phyloP scores from a whole-genome alignment of 2,113 vertebrate genomes.

The Xenopus borealis region DNA sequence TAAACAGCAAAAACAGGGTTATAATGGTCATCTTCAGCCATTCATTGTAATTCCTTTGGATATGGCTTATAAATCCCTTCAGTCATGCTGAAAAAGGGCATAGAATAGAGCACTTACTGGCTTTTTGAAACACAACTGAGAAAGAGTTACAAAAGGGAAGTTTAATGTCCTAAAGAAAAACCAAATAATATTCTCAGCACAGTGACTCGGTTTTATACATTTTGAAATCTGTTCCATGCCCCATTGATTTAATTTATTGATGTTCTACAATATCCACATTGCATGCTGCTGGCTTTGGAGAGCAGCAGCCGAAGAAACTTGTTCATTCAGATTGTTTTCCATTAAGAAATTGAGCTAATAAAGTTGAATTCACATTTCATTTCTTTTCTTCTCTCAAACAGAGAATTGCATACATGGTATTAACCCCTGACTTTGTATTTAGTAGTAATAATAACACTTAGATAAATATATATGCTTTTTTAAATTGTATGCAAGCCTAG shows the following conservation, averaged over 20 bases:
- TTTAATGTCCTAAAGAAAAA: conserved; percentile 58
- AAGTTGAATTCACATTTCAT: conserved; percentile 29
- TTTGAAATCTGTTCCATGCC: conserved; percentile 59
- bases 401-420: conserved; percentile 18
- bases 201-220: conserved; percentile 53
- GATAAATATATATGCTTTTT: no score
- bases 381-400: conserved; percentile 3
- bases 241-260: conserved; percentile 62
- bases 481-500: conserved; percentile 5
- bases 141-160: conserved; percentile 57
- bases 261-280: conserved; percentile 45
- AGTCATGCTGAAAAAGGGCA: conserved; percentile 62
- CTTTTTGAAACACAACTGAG: conserved; percentile 57
- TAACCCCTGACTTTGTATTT: conserved; percentile 34
- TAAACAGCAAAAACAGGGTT: conserved; percentile 54
- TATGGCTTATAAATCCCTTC: conserved; percentile 58
- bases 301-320: neutral
- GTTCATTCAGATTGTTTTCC: conserved; percentile 33
- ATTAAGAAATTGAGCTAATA: conserved; percentile 33
- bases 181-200: conserved; percentile 55
- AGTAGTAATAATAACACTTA: neutral
- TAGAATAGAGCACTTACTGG: conserved; percentile 49
- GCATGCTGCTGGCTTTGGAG: neutral
- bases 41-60: conserved; percentile 60
- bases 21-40: conserved; percentile 53